A percentile compares a stretch with the other conserved stretches of the same genome.
Evolutionary conservation across 2,888 invertebrate genomes (phyloP).

Genomic region (Leptopilina syphax): DNA sequence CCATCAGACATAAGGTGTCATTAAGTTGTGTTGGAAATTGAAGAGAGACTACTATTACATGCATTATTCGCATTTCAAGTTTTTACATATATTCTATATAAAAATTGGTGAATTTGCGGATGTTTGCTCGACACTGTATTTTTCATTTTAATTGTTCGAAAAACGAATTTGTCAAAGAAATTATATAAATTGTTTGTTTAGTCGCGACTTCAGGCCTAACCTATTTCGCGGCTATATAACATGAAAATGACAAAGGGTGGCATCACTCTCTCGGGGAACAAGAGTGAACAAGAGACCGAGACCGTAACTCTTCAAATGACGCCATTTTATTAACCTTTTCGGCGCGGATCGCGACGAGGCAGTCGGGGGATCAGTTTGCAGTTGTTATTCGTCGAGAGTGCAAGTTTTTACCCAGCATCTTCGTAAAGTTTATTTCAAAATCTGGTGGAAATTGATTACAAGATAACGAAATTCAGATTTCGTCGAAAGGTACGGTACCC

Average conservation of each 20-base stretch:
- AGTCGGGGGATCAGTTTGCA: conserved; percentile 37
- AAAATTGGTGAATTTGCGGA: conserved; percentile 1
- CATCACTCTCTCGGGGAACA: conserved; percentile 65
- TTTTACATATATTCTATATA: conserved; percentile 49
- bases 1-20: background rate
- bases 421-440: background rate
- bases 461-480: conserved; percentile 1
- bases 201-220: conserved; percentile 59
- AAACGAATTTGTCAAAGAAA: background rate
- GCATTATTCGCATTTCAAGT: conserved; percentile 60
- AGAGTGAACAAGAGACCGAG: conserved; percentile 63
- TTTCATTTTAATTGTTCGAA: background rate
- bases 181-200: background rate
- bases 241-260: conserved; percentile 70
- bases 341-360: conserved; percentile 64
- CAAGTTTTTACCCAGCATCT: background rate
- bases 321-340: conserved; percentile 77
- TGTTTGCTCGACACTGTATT: conserved; percentile 32
- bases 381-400: conserved; percentile 5
- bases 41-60: conserved; percentile 42
- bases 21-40: conserved; percentile 11
- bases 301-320: conserved; percentile 70
- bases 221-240: conserved; percentile 54
- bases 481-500: conserved; percentile 28
- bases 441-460: background rate